These are phyloP conservation scores for Seriola dumerili DNA, from an alignment of 2,113 vertebrate species.

Conservation along the genomic window DNA sequence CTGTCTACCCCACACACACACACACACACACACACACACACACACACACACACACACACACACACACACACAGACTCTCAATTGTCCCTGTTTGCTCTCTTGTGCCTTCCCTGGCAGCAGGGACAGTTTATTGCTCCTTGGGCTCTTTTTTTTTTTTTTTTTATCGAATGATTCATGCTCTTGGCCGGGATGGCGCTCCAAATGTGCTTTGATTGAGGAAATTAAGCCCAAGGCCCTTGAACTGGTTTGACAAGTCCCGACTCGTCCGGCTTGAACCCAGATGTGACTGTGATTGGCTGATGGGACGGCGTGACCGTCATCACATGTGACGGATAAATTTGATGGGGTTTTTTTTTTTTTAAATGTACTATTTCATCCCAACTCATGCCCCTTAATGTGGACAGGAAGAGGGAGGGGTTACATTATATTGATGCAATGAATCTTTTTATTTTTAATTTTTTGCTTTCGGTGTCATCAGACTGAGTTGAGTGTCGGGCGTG, in stretches of 20 bases:
- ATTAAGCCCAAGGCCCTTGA: slow-evolving; percentile 65
- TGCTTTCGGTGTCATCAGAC: slow-evolving; percentile 5
- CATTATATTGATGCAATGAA: no score
- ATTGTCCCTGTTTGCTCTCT: slow-evolving; percentile 8
- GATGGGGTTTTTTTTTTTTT: background rate
- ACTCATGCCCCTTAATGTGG: no score
- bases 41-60: background rate
- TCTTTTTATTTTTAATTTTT: background rate
- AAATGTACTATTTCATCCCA: background rate
- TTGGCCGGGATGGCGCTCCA: slow-evolving; percentile 59
- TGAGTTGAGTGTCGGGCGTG: background rate
- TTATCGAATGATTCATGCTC: slow-evolving; percentile 70
- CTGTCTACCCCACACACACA: background rate
- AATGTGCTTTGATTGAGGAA: slow-evolving; percentile 71
- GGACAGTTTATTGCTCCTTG: slow-evolving; percentile 59
- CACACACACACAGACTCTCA: background rate
- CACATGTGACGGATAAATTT: background rate
- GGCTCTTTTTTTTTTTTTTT: slow-evolving; percentile 22
- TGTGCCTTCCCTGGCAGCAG: slow-evolving; percentile 43
- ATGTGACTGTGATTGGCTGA: slow-evolving; percentile 18
- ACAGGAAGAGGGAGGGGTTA: no score
- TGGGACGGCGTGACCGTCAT: background rate
- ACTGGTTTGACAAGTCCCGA: slow-evolving; percentile 49
- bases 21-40: background rate
- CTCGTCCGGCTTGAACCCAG: slow-evolving; percentile 16